A percentile compares a stretch with the other conserved stretches of the same genome.
Evolutionary conservation across 2,888 invertebrate species (phyloP).

Genomic region (Lasioglossum malachurum): DNA sequence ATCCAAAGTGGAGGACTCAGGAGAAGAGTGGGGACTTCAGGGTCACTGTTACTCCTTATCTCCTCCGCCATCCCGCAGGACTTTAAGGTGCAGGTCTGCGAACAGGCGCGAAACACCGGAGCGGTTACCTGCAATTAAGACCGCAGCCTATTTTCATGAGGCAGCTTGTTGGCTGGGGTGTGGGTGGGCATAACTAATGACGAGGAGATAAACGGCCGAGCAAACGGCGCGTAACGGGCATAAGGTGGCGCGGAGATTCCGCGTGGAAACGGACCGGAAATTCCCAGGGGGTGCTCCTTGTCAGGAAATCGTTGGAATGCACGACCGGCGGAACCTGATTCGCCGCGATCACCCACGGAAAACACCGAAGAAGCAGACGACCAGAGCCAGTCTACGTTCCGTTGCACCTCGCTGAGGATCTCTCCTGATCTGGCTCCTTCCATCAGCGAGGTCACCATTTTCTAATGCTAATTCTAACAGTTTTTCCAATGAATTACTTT

Average conservation of each 20-base stretch:
- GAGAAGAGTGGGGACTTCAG: not conserved
- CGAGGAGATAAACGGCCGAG: constrained; percentile 74
- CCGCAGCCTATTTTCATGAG: constrained; percentile 33
- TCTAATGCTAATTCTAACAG: too few species aligned
- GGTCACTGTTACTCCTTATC: not conserved
- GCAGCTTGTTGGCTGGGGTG: not conserved
- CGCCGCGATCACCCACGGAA: constrained; percentile 26
- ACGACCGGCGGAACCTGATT: constrained; percentile 60
- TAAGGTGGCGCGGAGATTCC: constrained; percentile 66
- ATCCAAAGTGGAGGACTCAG: not conserved
- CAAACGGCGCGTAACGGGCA: constrained; percentile 72
- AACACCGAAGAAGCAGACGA: constrained; percentile 1
- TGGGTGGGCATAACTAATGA: constrained; percentile 70
- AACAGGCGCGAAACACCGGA: constrained; percentile 3
- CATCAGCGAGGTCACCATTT: too few species aligned
- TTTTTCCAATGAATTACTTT: too few species aligned
- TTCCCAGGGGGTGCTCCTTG: constrained; percentile 61
- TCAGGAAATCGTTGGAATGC: constrained; percentile 71
- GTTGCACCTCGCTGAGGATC: too few species aligned
- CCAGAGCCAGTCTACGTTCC: not conserved
- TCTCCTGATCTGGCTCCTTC: too few species aligned
- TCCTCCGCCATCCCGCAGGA: not conserved
- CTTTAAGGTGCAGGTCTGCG: not conserved
- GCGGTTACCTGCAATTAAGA: constrained; percentile 42
- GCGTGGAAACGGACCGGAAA: constrained; percentile 70